Evolutionary conservation across 2,113 vertebrate species (phyloP).

Genomic region (Ailuropoda melanoleuca): DNA sequence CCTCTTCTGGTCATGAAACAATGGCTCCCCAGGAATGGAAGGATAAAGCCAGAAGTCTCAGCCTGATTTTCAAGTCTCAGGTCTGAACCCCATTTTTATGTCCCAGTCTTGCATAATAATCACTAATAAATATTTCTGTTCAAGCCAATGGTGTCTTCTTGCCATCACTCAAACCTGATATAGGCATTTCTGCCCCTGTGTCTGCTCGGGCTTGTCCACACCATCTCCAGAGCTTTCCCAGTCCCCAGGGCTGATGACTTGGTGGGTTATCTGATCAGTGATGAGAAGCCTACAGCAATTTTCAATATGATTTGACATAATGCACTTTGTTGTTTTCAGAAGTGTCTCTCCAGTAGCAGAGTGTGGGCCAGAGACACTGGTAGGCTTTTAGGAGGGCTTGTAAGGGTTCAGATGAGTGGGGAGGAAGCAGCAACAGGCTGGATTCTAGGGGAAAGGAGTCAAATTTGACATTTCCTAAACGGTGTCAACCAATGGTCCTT

Average conservation of each 20-base stretch:
- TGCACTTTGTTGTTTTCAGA: background rate
- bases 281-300: too few relatives aligned
- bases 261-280: rapidly evolving
- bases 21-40: rapidly evolving
- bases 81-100: background rate
- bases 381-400: rapidly evolving
- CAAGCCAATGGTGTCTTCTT: background rate
- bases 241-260: too few relatives aligned
- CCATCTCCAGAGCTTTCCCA: background rate
- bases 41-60: background rate
- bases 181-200: background rate
- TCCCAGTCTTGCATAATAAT: background rate
- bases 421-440: background rate
- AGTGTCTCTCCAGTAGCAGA: background rate
- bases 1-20: background rate
- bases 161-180: background rate
- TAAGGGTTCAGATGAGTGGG: background rate
- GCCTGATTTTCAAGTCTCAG: background rate
- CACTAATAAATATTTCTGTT: background rate
- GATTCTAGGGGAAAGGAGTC: background rate
- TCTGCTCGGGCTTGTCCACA: background rate
- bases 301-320: background rate
- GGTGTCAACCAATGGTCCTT: rapidly evolving
- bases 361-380: background rate
- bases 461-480: background rate